A percentile compares a stretch with the other conserved stretches of the same genome.
phyloP scores from a whole-genome alignment of 1,140 invertebrate species.

The Orussus abietinus region DNA sequence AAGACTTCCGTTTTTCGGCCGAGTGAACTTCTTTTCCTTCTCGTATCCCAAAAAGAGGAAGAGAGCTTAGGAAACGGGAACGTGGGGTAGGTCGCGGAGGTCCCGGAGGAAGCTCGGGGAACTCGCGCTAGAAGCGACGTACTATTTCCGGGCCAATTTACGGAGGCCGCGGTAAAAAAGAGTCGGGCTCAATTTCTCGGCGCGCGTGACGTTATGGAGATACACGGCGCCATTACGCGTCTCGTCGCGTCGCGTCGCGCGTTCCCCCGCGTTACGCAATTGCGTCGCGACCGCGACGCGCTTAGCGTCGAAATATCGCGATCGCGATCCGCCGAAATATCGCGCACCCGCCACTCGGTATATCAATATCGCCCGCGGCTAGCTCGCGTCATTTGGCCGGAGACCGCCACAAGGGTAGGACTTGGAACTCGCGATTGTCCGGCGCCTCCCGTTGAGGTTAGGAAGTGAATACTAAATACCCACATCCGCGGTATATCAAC shows the following conservation, averaged over 20 bases:
- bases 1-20: too few species aligned
- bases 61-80: too few species aligned
- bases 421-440: too few species aligned
- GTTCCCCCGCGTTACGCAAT: background rate
- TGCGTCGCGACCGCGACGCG: background rate
- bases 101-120: too few species aligned
- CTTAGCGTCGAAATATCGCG: background rate
- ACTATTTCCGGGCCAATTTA: slow-evolving; percentile 14
- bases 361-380: background rate
- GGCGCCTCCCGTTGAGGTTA: too few species aligned
- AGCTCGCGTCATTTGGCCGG: background rate
- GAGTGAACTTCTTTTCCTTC: too few species aligned
- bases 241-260: background rate
- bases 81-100: too few species aligned
- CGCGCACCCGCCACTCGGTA: background rate
- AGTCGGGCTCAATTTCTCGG: slow-evolving; percentile 14
- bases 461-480: too few species aligned
- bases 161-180: slow-evolving; percentile 5
- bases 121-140: too few species aligned
- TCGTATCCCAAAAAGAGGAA: too few species aligned
- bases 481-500: too few species aligned
- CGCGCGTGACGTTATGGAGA: slow-evolving; percentile 15
- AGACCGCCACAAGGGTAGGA: slow-evolving; percentile 11
- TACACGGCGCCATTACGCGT: slow-evolving; percentile 13
- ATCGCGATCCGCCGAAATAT: background rate